Base-by-base conservation (phyloP, 2,888 invertebrate species). In the Entomobrya multifasciata region DNA sequence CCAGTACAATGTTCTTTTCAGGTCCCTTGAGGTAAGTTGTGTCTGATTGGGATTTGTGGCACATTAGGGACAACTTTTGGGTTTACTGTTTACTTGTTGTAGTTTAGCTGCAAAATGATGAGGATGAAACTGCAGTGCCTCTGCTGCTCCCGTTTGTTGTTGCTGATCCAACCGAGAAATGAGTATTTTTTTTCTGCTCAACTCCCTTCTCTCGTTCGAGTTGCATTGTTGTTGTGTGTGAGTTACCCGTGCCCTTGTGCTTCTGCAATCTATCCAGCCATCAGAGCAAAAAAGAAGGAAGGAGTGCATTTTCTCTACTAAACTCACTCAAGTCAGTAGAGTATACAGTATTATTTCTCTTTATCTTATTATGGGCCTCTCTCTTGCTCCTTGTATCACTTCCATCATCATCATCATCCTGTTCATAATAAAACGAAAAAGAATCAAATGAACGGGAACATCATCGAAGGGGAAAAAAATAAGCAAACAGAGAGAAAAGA, bases 31-130 rank as follows among this genome's bases (percentile, higher is more conserved):
- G 88, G 87, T 88, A 87, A 88, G 88, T 88, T 88, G 88, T 81
- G 87, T 87, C 87, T 88, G 87, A 88, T 88, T 88, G 87, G 87
- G 88, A 88, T 88, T 85, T 87, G 87, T 87, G 87, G 87, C 82
- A 74, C 88, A 88, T 85, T 81, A 87, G 88, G 88, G 88, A 87
- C 70, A 70, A 65, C 82, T 74, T 87, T 87, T 84, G 36, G 85
- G 55, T 30, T 65, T 27, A n/a, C n/a, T n/a, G n/a, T n/a, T n/a
- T n/a, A n/a, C n/a, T n/a, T n/a, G n/a, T n/a, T n/a, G n/a, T n/a
- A 62, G 62, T 62, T 11, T 27, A 62, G 36, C 67, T 22, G n/a
- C n/a, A n/a, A n/a, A n/a, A n/a, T 13, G 44, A 67, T 4, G 20
- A 67, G 67, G 41, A 44, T 44, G 44, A 67, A 27, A 60, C 25